Base-by-base conservation (phyloP, 1,140 invertebrate genomes). In the Arctopsyche grandis region DNA sequence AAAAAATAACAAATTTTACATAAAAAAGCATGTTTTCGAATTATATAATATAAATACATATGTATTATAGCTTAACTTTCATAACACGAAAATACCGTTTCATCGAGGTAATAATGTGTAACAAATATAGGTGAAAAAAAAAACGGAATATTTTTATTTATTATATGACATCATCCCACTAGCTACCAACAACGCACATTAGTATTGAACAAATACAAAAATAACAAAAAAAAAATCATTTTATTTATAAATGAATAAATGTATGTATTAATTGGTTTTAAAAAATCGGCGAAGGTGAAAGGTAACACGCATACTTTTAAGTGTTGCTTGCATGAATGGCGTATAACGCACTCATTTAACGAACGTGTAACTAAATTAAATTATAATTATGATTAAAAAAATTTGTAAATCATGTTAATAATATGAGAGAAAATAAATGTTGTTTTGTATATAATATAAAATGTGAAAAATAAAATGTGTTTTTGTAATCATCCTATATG, bases 361-460 rank as follows among this genome's bases (percentile, higher is more conserved):
- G 24, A 66, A 66, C 63, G 63, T 66, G 63, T 26, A 66, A 66
- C 21, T 26, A 26, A 52, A 52, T 26, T 66, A 66, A 24, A 66
- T 60, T 60, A 60, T 14, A 52, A 52, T 12, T 38, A 44, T 44
- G 26, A 38, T 78, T 63, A 80, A 78, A 79, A 63, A 24, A 82
- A 82, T 78, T 58, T 82, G 81, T 82, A 82, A 80, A 82, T 79
- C 76, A 79, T 82, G 81, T 82, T 82, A 82, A 82, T 82, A 82
- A 82, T 82, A 82, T 73, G 48, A 80, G 60, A 77, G 76, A 82
- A 66, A 69, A 82, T 82, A 80, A 80, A 79, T 80, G 79, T 82
- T 82, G 81, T 82, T 82, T 82, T 82, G 81, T 82, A 82, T 80
- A 82, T 82, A 82, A 82, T 80, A 82, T 79, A 82, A 82, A 78